A percentile compares a stretch with the other conserved stretches of the same genome.
Conservation (phyloP, 2,113 vertebrate species). For the Rhinoptilus africanus region DNA sequence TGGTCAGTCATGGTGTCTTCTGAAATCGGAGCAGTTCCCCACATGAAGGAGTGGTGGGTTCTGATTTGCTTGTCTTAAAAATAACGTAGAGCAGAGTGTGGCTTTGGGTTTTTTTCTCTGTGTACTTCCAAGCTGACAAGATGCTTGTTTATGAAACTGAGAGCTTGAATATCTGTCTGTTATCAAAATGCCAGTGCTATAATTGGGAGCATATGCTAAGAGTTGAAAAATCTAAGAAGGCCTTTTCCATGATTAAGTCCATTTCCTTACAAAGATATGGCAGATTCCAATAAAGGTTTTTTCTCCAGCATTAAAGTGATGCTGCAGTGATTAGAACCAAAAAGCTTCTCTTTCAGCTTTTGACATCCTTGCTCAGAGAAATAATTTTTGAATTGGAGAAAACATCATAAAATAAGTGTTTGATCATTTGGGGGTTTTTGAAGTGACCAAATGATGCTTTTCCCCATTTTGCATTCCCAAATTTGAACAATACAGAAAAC, state of each 20-base stretch:
- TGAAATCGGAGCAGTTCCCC: background rate
- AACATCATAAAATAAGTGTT: background rate
- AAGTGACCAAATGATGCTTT: background rate
- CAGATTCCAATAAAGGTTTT: background rate
- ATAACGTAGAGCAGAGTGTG: background rate
- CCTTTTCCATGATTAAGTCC: background rate
- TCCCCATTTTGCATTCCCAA: background rate
- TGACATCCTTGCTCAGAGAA: background rate
- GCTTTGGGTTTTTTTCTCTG: background rate
- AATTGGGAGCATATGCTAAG: background rate
- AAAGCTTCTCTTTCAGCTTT: background rate
- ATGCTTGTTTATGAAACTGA: background rate
- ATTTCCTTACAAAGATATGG: background rate
- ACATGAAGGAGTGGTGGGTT: background rate
- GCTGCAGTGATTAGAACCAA: background rate
- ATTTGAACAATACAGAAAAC: background rate
- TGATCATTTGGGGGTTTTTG: background rate
- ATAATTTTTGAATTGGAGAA: background rate
- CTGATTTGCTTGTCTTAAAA: background rate
- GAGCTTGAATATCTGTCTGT: conserved; percentile 14
- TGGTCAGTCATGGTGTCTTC: background rate
- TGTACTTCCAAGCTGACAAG: conserved; percentile 1
- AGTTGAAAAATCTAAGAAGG: background rate
- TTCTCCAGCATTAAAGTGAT: background rate
- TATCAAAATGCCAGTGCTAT: conserved; percentile 11